phyloP scores from a whole-genome alignment of 2,113 vertebrate genomes.

The Mungos mungo region DNA sequence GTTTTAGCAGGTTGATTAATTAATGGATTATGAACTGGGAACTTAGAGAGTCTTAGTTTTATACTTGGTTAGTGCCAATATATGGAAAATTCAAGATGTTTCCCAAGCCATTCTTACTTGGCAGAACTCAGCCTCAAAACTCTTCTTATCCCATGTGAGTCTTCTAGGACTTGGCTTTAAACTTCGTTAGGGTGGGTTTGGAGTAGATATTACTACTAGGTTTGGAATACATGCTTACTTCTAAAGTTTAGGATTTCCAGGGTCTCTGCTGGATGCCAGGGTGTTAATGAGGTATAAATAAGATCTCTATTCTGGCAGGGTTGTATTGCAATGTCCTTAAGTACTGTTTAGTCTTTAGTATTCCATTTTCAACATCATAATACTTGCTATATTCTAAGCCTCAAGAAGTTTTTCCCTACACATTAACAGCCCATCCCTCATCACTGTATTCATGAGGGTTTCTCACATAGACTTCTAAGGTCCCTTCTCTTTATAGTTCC shows the following conservation, averaged over 20 bases:
- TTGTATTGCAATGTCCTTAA: background rate
- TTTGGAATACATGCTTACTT: background rate
- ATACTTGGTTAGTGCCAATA: background rate
- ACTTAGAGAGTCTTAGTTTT: constrained; percentile 3
- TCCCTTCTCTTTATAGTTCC: background rate
- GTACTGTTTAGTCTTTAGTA: too few species aligned
- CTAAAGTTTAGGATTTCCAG: background rate
- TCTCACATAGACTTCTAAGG: background rate
- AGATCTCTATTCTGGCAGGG: background rate
- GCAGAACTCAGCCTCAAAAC: background rate
- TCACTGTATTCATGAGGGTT: background rate
- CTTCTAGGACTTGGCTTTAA: background rate
- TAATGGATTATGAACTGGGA: background rate
- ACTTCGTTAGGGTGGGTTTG: background rate
- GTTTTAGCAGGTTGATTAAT: background rate
- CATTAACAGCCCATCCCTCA: background rate
- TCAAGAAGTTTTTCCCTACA: background rate
- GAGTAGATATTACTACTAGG: background rate
- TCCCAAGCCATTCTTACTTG: background rate
- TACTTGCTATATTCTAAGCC: background rate
- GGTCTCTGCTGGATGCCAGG: background rate
- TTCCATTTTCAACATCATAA: background rate
- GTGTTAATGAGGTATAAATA: background rate
- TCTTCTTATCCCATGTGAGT: background rate
- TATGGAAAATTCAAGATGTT: background rate